Percentiles rank a stretch among this genome's conserved stretches.
Evolutionary conservation across 1,140 invertebrate genomes (phyloP).

Genomic region (Scaptomyza pallida): DNA sequence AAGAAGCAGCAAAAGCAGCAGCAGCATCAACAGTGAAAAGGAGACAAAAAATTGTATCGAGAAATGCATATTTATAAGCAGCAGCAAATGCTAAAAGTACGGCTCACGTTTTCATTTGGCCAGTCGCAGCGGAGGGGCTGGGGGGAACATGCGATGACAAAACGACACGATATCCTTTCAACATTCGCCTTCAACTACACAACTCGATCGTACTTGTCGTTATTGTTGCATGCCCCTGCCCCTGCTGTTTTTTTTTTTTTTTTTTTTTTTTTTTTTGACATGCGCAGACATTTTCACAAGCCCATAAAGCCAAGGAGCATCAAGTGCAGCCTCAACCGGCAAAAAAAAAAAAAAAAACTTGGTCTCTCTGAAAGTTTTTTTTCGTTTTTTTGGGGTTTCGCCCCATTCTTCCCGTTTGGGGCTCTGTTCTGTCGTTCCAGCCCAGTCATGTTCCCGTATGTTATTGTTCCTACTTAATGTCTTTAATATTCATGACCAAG

Average conservation of each 20-base stretch:
- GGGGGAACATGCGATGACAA: slow-evolving; percentile 76
- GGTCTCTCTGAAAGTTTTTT: slow-evolving; percentile 6
- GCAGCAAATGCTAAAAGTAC: slow-evolving; percentile 44
- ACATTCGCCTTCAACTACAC: slow-evolving; percentile 12
- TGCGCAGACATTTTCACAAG: slow-evolving; percentile 75
- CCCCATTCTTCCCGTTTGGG: slow-evolving; percentile 26
- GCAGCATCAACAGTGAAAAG: neutral
- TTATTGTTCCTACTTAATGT: slow-evolving; percentile 83
- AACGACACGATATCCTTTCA: slow-evolving; percentile 78
- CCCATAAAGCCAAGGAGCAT: slow-evolving; percentile 67
- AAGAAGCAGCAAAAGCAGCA: slow-evolving; percentile 9
- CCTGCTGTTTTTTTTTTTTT: slow-evolving; percentile 53
- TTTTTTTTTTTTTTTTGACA: slow-evolving; percentile 67
- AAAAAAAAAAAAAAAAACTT: neutral
- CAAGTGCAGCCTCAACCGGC: slow-evolving; percentile 50
- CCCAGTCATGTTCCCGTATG: slow-evolving; percentile 32
- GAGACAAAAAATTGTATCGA: slow-evolving; percentile 54
- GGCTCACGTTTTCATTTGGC: slow-evolving; percentile 76
- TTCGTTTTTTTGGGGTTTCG: slow-evolving; percentile 25
- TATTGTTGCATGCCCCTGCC: slow-evolving; percentile 43
- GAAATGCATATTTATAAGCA: slow-evolving; percentile 79
- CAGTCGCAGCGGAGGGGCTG: too few relatives aligned
- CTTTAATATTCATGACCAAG: slow-evolving; percentile 83
- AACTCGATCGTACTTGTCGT: neutral
- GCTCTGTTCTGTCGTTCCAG: slow-evolving; percentile 19